Base-by-base conservation (phyloP, 2,113 vertebrate species). In the Amphiprion percula region DNA sequence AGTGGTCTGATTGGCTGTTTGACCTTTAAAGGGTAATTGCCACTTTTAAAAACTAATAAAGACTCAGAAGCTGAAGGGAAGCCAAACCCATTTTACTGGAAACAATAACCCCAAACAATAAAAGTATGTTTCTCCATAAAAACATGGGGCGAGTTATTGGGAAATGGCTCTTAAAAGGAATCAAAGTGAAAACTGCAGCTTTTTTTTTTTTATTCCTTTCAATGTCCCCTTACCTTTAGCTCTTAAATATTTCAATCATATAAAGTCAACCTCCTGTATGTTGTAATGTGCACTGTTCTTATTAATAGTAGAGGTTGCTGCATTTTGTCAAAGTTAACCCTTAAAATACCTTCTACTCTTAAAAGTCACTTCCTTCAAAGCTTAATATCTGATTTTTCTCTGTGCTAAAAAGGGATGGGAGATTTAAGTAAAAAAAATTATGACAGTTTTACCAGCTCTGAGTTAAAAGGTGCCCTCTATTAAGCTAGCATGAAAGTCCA, bases 21-120 rank as follows among this genome's bases (percentile, higher is more conserved):
- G 92, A 95, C 94, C 93, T 94, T 95, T 94, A 93, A 93, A 93
- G 89, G 92, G 90, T 94, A 94, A 93, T 93, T 93, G 91, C 77
- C 88, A 93, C 89, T 92, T 93, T 93, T 88, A 88, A 91, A 91
- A 92, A 89, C 71, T 65, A 90, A 91, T 85, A 93, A 89, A 94
- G 87, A 74, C 63, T 86, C 73, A 87, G 80, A 88, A 64, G 69
- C 71, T 86, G 76, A 91, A 85, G 87, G 63, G 64, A 92, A 90
- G 82, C 78, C 71, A 86, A 77, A 74, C 64, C 67, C 54, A 68
- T 82, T 92, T 94, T 88, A 93, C 80, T 89, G 83, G 85, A 79
- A 70, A 82, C 85, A 88, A 86, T 92, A 93, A 94, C 85, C 70
- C 79, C 75, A 77, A 91, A 89, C 82, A 92, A 91, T 89, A 91